Evolutionary conservation across 2,113 vertebrate species (phyloP).

Genomic region (Poecilia latipinna): DNA sequence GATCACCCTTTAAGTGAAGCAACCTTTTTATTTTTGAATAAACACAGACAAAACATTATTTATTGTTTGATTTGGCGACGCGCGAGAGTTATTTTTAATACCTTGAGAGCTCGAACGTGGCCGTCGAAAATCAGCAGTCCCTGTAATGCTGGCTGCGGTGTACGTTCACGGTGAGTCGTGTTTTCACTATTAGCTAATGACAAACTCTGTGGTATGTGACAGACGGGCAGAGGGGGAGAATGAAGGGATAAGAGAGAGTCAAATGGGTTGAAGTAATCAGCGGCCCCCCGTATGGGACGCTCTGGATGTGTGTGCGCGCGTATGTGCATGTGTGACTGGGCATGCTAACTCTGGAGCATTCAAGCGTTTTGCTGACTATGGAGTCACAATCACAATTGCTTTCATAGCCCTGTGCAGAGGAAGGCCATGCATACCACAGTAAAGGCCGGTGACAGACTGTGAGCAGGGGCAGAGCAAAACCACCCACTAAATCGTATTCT

Average conservation of each 20-base stretch:
- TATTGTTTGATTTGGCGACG: slow-evolving; percentile 20
- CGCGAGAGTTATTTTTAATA: slow-evolving; percentile 36
- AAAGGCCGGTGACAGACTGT: slow-evolving; percentile 64
- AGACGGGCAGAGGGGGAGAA: slow-evolving; percentile 58
- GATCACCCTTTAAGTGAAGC: slow-evolving; percentile 22
- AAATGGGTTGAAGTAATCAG: slow-evolving; percentile 77
- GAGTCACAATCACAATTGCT: slow-evolving; percentile 80
- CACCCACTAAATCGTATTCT: slow-evolving; percentile 65
- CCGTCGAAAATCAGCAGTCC: slow-evolving; percentile 34
- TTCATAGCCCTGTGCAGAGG: slow-evolving; percentile 75
- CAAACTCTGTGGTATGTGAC: slow-evolving; percentile 70
- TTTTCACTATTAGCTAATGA: slow-evolving; percentile 72
- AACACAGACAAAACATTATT: slow-evolving; percentile 12
- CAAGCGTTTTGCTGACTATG: slow-evolving; percentile 79
- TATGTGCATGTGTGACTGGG: slow-evolving; percentile 29
- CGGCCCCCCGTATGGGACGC: slow-evolving; percentile 53
- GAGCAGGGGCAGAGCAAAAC: slow-evolving; percentile 51
- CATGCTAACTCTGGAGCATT: slow-evolving; percentile 73
- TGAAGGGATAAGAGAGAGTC: slow-evolving; percentile 67
- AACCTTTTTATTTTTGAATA: slow-evolving; percentile 14
- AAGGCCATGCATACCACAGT: slow-evolving; percentile 76
- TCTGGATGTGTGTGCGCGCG: slow-evolving; percentile 28
- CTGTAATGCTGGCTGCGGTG: slow-evolving; percentile 30
- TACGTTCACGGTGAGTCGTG: slow-evolving; percentile 50
- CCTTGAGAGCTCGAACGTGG: slow-evolving; percentile 16